A percentile compares a stretch with the other conserved stretches of the same genome.
Conservation (phyloP, 1,140 invertebrate species). For the Oppia nitens region DNA sequence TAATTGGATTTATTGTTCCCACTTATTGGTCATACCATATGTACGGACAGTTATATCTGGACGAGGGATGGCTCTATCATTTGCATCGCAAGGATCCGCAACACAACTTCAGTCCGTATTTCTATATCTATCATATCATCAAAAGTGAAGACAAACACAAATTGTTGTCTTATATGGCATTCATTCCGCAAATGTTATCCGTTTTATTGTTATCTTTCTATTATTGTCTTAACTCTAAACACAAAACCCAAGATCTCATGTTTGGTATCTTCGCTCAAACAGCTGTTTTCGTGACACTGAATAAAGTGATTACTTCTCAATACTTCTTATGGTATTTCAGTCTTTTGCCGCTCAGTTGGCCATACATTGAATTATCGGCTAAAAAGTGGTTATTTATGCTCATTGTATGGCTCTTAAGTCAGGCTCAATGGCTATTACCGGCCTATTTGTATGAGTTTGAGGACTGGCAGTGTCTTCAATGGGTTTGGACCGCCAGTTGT, state of each 20-base stretch:
- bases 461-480: conserved; percentile 54
- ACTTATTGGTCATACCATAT: conserved; percentile 48
- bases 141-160: conserved; percentile 24
- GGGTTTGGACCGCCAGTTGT: conserved; percentile 33
- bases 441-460: conserved; percentile 84
- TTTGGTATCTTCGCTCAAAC: conserved; percentile 72
- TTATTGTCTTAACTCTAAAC: conserved; percentile 13
- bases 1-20: conserved; percentile 42
- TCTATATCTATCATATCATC: conserved; percentile 45
- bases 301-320: conserved; percentile 91
- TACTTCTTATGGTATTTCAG: conserved; percentile 95
- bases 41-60: conserved; percentile 74
- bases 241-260: conserved; percentile 1
- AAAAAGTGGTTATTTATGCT: conserved; percentile 9
- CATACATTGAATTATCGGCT: conserved; percentile 28
- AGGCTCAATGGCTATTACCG: conserved; percentile 68
- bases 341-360: conserved; percentile 27
- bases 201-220: conserved; percentile 48
- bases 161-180: conserved; percentile 44
- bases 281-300: conserved; percentile 77
- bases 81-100: conserved; percentile 64
- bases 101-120: conserved; percentile 97
- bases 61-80: conserved; percentile 89
- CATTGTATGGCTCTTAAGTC: conserved; percentile 53
- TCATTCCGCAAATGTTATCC: conserved; percentile 54